These are phyloP conservation scores for Pelagia noctiluca DNA, from an alignment of 30 jellyfish, hydroid and myxozoan genomes.

Conservation along the genomic window DNA sequence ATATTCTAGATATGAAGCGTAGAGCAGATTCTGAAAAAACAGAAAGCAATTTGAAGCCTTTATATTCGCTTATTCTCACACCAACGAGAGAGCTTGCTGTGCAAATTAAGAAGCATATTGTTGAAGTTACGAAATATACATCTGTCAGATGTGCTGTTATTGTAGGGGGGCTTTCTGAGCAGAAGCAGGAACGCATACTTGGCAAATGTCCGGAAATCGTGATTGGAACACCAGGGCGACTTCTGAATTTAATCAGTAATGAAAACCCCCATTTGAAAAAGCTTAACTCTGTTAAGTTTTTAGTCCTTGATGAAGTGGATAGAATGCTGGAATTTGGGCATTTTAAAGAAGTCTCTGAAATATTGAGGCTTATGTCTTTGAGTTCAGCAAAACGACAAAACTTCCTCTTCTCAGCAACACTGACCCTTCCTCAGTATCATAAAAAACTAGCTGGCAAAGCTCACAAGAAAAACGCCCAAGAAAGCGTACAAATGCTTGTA, in stretches of 20 bases:
- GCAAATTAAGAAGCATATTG: slow-evolving; percentile 72
- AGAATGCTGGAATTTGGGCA: slow-evolving; percentile 97
- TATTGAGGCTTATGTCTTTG: slow-evolving; percentile 46
- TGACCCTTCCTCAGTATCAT: slow-evolving; percentile 83
- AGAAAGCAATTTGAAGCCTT: slow-evolving; percentile 29
- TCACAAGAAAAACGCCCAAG: slow-evolving; percentile 16
- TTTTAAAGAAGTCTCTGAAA: slow-evolving; percentile 82
- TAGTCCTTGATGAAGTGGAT: slow-evolving; percentile 97
- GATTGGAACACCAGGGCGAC: slow-evolving; percentile 98
- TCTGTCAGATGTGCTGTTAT: slow-evolving; percentile 72
- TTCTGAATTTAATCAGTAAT: slow-evolving; percentile 61
- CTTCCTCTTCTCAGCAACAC: slow-evolving; percentile 93
- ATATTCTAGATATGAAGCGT: slow-evolving; percentile 66
- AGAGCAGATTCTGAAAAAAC: background rate
- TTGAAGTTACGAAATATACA: slow-evolving; percentile 56
- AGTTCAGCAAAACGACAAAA: slow-evolving; percentile 70
- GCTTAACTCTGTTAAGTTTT: slow-evolving; percentile 54
- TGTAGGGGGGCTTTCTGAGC: slow-evolving; percentile 95
- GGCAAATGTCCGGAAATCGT: slow-evolving; percentile 88
- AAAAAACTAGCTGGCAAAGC: slow-evolving; percentile 41
- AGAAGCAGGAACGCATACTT: slow-evolving; percentile 89
- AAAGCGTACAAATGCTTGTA: slow-evolving; percentile 64
- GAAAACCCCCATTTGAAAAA: slow-evolving; percentile 71
- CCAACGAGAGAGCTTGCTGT: slow-evolving; percentile 98
- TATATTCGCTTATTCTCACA: slow-evolving; percentile 80